Evolutionary conservation across 2,888 invertebrate species (phyloP).

Genomic region (Cyclophora albipunctata): DNA sequence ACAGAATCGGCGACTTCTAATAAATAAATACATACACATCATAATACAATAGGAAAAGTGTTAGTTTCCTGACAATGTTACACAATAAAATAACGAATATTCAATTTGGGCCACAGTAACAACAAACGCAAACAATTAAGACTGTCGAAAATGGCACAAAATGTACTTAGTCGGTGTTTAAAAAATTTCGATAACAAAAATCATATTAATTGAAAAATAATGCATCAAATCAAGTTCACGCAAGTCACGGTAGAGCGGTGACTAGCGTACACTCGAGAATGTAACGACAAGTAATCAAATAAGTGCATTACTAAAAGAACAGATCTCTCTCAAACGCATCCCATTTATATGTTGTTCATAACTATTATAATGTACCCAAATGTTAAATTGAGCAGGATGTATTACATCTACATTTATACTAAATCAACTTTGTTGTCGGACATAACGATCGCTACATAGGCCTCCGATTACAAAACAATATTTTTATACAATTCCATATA

Average conservation of each 20-base stretch:
- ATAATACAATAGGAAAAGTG: too few species aligned
- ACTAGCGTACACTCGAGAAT: conserved; percentile 24
- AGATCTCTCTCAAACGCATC: conserved; percentile 43
- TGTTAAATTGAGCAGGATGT: conserved; percentile 68
- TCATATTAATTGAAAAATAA: not conserved
- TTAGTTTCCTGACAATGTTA: too few species aligned
- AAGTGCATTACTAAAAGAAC: conserved; percentile 18
- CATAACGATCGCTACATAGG: conserved; percentile 54
- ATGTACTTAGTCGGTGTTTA: conserved; percentile 40
- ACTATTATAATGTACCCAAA: conserved; percentile 55
- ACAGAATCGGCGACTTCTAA: too few species aligned
- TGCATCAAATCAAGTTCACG: conserved; percentile 13
- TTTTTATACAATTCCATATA: conserved; percentile 65
- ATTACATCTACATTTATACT: conserved; percentile 64
- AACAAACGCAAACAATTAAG: not conserved
- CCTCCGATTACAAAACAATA: conserved; percentile 56
- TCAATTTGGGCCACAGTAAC: not conserved
- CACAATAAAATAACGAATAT: too few species aligned
- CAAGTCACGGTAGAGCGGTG: conserved; percentile 16
- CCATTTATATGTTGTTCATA: conserved; percentile 38
- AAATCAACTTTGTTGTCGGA: conserved; percentile 68
- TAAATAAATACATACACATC: too few species aligned
- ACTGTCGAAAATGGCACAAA: conserved; percentile 54
- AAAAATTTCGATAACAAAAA: conserved; percentile 7
- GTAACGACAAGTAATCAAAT: not conserved